phyloP scores from a whole-genome alignment of 2,797 vertebrate genomes.

The Bryconaethiops microstoma region DNA sequence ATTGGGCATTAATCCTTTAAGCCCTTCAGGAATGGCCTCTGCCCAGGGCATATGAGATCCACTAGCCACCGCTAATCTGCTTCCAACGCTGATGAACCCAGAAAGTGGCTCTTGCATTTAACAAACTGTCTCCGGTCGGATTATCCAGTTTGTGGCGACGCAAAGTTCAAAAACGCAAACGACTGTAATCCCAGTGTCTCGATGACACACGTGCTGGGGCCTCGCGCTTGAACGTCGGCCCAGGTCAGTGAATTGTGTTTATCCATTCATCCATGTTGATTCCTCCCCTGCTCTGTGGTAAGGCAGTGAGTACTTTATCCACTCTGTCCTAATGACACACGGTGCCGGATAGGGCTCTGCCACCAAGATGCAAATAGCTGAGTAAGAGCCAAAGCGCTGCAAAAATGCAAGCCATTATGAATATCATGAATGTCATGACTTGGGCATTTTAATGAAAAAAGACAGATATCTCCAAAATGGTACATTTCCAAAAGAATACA shows the following conservation, averaged over 20 bases:
- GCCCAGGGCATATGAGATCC: slow-evolving; percentile 83
- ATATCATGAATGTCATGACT: no score
- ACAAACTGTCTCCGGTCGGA: slow-evolving; percentile 79
- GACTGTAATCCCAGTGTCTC: slow-evolving; percentile 62
- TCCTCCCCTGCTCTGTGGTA: slow-evolving; percentile 34
- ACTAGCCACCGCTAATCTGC: slow-evolving; percentile 80
- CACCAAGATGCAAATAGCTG: not conserved
- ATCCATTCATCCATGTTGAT: slow-evolving; percentile 52
- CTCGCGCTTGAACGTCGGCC: slow-evolving; percentile 48
- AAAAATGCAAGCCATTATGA: no score
- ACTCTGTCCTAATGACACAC: slow-evolving; percentile 49
- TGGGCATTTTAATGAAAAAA: no score
- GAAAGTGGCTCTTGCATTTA: slow-evolving; percentile 79
- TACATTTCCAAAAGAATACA: no score
- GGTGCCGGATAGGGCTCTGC: slow-evolving; percentile 39
- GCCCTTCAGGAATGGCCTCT: slow-evolving; percentile 81
- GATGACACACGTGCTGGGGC: slow-evolving; percentile 60
- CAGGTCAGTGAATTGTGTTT: slow-evolving; percentile 55
- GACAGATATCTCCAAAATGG: no score
- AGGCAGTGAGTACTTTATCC: slow-evolving; percentile 55
- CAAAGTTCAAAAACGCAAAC: slow-evolving; percentile 67
- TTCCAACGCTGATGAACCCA: slow-evolving; percentile 79
- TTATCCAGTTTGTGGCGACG: slow-evolving; percentile 70
- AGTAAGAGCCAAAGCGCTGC: no score
- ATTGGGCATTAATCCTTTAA: slow-evolving; percentile 81